Base-by-base conservation (phyloP, 2,888 invertebrate genomes). In the Ectobius pallidus region DNA sequence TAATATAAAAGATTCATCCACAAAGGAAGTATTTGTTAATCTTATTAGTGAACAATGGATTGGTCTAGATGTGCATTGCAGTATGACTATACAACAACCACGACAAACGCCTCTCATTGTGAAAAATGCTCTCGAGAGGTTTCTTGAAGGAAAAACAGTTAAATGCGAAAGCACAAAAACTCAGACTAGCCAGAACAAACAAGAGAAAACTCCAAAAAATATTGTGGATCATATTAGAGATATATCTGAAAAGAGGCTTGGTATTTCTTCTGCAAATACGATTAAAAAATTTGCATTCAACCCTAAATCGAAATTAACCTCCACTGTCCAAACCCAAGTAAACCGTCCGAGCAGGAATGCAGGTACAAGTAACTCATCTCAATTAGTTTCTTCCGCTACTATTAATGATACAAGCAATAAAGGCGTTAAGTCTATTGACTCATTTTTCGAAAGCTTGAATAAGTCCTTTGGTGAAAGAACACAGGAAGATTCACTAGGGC, bases 11-110 rank as follows among this genome's bases (percentile, higher is more conserved):
- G 81, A 82, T 68, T 78, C 75, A 27, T 80, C 79, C 62, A 80
- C 79, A 61, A 83, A 86, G 74, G 84, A 83, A 78, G 81, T 90
- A 71, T 80, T 81, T 70, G 86, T 84, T 25, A 84, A 89, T 79
- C 86, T 89, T 75, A 83, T 90, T 61, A 90, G 90, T 78, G 86
- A 87, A 61, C 84, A 80, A 76, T 86, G 87, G 82, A 89, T 72
- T 25, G 76, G 76, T 6, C 25, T 74, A n/a, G 76, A 76, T 63
- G 62, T 32, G 18, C 39, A 70, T 30, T n/a, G 49, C 3, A 73
- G n/a, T 18, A 39, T 71, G 65, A 42, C 61, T 18, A 14, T 70
- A 32, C 7, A 20, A 4, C 30, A 65, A n/a, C 22, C 52, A 22
- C 18, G 20, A 25, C 25, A 39, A 1, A 39, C 25, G 0, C 68